phyloP scores from a whole-genome alignment of 35 echinoderm and acorn worm genomes.

The Apostichopus parvimensis region DNA sequence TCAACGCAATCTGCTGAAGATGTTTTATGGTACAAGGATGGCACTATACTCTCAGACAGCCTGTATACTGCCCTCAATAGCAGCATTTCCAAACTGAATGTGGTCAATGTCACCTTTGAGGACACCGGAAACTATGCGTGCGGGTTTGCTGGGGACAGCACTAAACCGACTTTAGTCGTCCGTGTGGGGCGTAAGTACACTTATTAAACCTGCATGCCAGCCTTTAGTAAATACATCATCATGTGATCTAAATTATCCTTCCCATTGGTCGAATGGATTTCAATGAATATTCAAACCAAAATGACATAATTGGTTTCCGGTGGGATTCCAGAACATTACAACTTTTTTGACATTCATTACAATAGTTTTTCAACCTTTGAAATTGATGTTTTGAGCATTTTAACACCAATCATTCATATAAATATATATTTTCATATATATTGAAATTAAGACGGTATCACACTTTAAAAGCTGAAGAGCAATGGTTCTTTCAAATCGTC shows the following conservation, averaged over 20 bases:
- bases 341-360: too few species aligned
- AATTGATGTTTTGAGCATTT: too few species aligned
- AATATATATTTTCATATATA: too few species aligned
- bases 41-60: neutral
- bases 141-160: neutral
- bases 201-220: neutral
- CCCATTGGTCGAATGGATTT: neutral
- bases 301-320: too few species aligned
- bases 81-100: neutral
- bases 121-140: slow-evolving; percentile 8
- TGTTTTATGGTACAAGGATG: slow-evolving; percentile 7
- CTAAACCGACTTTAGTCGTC: neutral
- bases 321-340: too few species aligned
- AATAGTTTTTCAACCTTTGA: too few species aligned
- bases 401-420: too few species aligned
- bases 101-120: neutral
- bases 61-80: neutral
- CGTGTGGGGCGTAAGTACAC: slow-evolving; percentile 11
- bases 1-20: neutral
- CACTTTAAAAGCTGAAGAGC: too few species aligned
- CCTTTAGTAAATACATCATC: neutral
- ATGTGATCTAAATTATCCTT: neutral
- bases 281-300: too few species aligned
- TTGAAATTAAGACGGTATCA: too few species aligned
- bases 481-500: too few species aligned